Percentiles rank a stretch among this genome's conserved stretches.
Conservation (phyloP, 2,888 invertebrate genomes). For the Rhyacophila evoluta region DNA sequence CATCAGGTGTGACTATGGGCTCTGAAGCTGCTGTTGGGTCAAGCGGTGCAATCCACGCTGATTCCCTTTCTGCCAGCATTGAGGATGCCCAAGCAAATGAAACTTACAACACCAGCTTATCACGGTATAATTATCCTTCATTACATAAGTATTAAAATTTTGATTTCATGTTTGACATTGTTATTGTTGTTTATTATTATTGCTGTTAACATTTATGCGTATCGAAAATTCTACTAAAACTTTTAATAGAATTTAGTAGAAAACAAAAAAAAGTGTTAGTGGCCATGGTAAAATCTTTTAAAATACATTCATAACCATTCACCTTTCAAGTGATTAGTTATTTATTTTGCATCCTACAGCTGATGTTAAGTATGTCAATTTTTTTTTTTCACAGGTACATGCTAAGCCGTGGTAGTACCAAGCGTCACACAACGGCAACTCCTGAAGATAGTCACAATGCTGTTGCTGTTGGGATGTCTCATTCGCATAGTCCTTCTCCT, state of each 20-base stretch:
- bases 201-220: too few relatives aligned
- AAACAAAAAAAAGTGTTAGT: too few relatives aligned
- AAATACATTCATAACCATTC: too few relatives aligned
- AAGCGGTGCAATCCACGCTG: constrained; percentile 57
- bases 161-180: too few relatives aligned
- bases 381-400: constrained; percentile 81
- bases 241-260: too few relatives aligned
- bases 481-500: constrained; percentile 60
- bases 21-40: constrained; percentile 42
- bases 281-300: too few relatives aligned
- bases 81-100: constrained; percentile 63
- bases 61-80: constrained; percentile 19
- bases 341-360: too few relatives aligned
- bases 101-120: constrained; percentile 63
- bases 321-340: too few relatives aligned
- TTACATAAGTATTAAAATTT: too few relatives aligned
- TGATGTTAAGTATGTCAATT: too few relatives aligned
- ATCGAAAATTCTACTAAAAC: too few relatives aligned
- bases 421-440: constrained; percentile 81
- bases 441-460: constrained; percentile 50
- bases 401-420: constrained; percentile 79
- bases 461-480: constrained; percentile 55
- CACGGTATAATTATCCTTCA: constrained; percentile 63
- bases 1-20: constrained; percentile 23
- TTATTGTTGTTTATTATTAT: too few relatives aligned